Conservation (phyloP, 2,888 invertebrate genomes). For the Gymnosoma rotundatum region DNA sequence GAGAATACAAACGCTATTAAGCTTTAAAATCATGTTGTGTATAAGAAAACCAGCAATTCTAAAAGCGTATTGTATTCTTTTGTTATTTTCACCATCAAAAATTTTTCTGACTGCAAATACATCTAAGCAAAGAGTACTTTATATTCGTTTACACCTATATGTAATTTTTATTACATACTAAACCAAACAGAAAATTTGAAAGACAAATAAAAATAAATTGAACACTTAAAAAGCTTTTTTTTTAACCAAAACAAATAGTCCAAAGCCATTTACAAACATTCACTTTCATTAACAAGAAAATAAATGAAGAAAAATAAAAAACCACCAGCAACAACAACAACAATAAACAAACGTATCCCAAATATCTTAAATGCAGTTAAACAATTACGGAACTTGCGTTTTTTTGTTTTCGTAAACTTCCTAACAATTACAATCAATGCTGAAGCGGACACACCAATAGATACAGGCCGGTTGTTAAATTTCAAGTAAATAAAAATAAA, state of each 20-base stretch:
- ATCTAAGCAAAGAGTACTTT: not conserved
- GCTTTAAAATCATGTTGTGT: no score
- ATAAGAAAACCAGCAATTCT: no score
- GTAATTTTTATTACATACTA: slow-evolving; percentile 36
- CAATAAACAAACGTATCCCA: slow-evolving; percentile 32
- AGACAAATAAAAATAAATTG: not conserved
- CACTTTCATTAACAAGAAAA: slow-evolving; percentile 63
- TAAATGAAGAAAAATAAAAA: not conserved
- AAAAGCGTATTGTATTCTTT: no score
- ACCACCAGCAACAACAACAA: not conserved
- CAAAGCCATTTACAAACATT: slow-evolving; percentile 59
- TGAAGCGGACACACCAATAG: slow-evolving; percentile 35
- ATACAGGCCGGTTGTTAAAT: slow-evolving; percentile 39
- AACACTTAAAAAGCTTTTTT: not conserved
- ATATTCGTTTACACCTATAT: not conserved
- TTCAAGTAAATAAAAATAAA: slow-evolving; percentile 13
- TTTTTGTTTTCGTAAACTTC: slow-evolving; percentile 42
- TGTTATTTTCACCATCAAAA: no score
- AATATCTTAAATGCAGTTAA: slow-evolving; percentile 41
- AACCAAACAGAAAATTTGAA: not conserved
- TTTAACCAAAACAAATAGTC: slow-evolving; percentile 43
- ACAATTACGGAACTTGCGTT: slow-evolving; percentile 61
- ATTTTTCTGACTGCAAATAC: no score
- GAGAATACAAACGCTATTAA: no score
- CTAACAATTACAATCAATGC: slow-evolving; percentile 49